Base-by-base conservation (phyloP, 2,888 invertebrate species). In the Desoria tigrina region DNA sequence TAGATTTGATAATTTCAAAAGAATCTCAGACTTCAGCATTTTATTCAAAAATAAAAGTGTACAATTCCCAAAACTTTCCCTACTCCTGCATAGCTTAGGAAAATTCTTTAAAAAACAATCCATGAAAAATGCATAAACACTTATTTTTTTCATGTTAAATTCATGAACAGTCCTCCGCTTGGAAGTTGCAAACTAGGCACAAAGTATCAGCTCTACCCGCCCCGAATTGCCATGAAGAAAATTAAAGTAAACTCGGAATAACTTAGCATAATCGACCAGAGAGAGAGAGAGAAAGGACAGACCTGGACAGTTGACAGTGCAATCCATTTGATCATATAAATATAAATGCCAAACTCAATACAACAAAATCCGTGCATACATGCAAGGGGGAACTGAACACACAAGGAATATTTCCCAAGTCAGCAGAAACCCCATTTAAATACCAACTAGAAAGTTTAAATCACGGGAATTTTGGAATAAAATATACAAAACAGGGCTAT, bases 61-160 rank as follows among this genome's bases (percentile, higher is more conserved):
- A n/a, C n/a, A n/a, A n/a, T n/a, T n/a, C n/a, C n/a, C n/a, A n/a
- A n/a, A n/a, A n/a, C n/a, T n/a, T n/a, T n/a, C n/a, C n/a, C n/a
- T n/a, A n/a, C n/a, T n/a, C n/a, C n/a, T n/a, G n/a, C n/a, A n/a
- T n/a, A n/a, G n/a, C n/a, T n/a, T n/a, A n/a, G 32, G 11, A 32
- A 32, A 51, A 51, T 21, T 51, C 21, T 51, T 51, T 21, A 21
- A 9, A 51, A 26, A 16, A 16, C 16, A 51, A 51, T 51, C 24
- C 51, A 23, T 23, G 24, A 23, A n/a, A 49, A 21, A 49, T 51
- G 7, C 23, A 23, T 51, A 14, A 9, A 16, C 6, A 51, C 18
- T 51, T n/a, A 49, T 49, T 51, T 24, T 23, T 26, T 51, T 51
- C 16, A 51, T 51, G 51, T 51, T 51, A 51, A 51, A 51, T 51